These are phyloP conservation scores for Temnothorax ravouxi DNA, from an alignment of 2,888 invertebrate species.

Conservation along the genomic window DNA sequence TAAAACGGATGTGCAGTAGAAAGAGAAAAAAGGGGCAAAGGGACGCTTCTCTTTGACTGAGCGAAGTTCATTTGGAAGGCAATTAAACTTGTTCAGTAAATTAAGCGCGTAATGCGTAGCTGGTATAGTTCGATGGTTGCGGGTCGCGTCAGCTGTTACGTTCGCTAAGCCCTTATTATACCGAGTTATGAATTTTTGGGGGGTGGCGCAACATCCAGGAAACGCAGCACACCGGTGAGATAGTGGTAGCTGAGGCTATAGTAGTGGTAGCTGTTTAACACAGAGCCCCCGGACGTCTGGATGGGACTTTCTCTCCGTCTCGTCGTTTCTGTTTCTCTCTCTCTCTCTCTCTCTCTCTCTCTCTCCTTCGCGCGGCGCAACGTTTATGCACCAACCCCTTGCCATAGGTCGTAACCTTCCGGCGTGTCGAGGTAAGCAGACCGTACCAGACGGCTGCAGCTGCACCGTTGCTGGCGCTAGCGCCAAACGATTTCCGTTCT, in stretches of 20 bases:
- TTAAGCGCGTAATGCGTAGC: conserved; percentile 51
- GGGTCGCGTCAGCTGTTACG: conserved; percentile 69
- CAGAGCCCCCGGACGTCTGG: not conserved
- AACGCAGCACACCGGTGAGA: conserved; percentile 33
- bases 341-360: conserved; percentile 18
- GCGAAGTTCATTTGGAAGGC: conserved; percentile 59
- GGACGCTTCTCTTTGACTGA: conserved; percentile 17
- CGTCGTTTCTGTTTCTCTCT: conserved; percentile 15
- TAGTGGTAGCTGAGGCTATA: conserved; percentile 18
- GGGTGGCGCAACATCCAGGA: conserved; percentile 25
- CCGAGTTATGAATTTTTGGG: conserved; percentile 70
- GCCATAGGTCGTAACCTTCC: conserved; percentile 75
- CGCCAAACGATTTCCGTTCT: conserved; percentile 75
- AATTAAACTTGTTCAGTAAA: conserved; percentile 71
- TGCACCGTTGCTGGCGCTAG: conserved; percentile 64
- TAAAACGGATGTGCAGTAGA: conserved; percentile 12
- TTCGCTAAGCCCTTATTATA: conserved; percentile 40
- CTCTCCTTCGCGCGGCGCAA: conserved; percentile 17
- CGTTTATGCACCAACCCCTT: conserved; percentile 68
- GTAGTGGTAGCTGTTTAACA: conserved; percentile 39
- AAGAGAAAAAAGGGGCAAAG: not conserved
- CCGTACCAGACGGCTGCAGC: conserved; percentile 73
- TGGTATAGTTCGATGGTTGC: conserved; percentile 67
- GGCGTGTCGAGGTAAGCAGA: conserved; percentile 75
- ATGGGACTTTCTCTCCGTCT: conserved; percentile 32